Evolutionary conservation across 2,113 vertebrate species (phyloP).

Genomic region (Callionymus lyra): DNA sequence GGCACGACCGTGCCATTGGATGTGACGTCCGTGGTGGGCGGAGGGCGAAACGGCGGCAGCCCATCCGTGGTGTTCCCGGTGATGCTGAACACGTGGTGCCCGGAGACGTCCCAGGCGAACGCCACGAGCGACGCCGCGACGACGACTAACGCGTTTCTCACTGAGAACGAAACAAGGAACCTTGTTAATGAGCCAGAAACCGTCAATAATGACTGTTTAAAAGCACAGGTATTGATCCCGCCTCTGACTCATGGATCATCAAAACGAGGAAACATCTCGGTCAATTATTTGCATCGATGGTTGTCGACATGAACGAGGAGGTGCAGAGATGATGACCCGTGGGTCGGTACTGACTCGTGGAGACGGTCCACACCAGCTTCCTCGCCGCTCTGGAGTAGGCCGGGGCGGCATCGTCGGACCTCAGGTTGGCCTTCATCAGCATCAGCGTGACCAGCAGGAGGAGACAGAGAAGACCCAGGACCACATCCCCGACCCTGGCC

Average conservation of each 20-base stretch:
- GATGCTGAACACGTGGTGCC: constrained; percentile 72
- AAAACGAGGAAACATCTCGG: no score
- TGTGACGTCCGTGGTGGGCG: constrained; percentile 65
- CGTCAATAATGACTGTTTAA: no score
- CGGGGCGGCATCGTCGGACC: not conserved
- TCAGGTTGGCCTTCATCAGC: constrained; percentile 68
- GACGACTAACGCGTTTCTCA: constrained; percentile 83
- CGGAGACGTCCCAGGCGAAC: constrained; percentile 73
- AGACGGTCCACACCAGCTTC: constrained; percentile 68
- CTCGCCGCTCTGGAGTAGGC: constrained; percentile 46
- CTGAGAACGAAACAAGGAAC: constrained; percentile 53
- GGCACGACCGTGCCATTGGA: constrained; percentile 69
- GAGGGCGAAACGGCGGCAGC: constrained; percentile 68
- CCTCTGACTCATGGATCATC: no score
- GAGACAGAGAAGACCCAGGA: constrained; percentile 78
- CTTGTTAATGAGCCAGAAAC: no score
- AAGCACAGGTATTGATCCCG: no score
- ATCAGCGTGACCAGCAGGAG: constrained; percentile 61
- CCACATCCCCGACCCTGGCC: constrained; percentile 74
- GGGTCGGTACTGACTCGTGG: constrained; percentile 70
- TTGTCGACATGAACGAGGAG: not conserved
- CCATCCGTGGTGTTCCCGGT: constrained; percentile 76
- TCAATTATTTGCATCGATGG: no score
- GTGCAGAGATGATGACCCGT: no score
- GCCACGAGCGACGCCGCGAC: constrained; percentile 77